Evolutionary conservation across 2,113 vertebrate genomes (phyloP), one percentile per base, ranked within the genome.

Genomic region (Pluvialis apricaria): DNA sequence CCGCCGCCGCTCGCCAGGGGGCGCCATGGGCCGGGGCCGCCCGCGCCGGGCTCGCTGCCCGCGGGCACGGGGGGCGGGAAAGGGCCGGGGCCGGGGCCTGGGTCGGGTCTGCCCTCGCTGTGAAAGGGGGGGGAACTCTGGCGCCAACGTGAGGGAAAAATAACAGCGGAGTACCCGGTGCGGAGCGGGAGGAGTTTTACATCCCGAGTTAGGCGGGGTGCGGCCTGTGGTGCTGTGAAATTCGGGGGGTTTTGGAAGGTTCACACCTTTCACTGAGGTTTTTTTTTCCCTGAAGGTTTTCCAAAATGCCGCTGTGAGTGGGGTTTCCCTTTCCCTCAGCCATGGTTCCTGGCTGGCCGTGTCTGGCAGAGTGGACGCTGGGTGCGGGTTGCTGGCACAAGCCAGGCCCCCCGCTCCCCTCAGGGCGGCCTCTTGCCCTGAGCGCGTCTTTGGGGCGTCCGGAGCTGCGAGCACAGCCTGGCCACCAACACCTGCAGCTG

Each of bases 391-490:
- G 24, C 52, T 36, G 55, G 36, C 32, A n/a, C 18, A 4, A 20
- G 52, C 25, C 60, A 7, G n/a, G 29, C 10, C 32, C 25, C 45
- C 36, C 1, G 2, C 25, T 47, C 14, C 38, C 19, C 49, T 51
- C 5, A 6, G 0, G 3, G 32, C 15, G 1, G 3, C 31, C 18
- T 22, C 38, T 36, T 26, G 36, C 28, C 42, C 5, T 4, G 20
- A 20, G 78, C 3, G 0, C 1, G 1, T 4, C 34, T 15, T 13
- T 38, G 57, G 13, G 60, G 36, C 1, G 2, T 12, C 32, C n/a
- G 3, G 2, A n/a, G 2, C 40, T 2, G 40, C 1, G 2, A 10
- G 25, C 7, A 1, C 40, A 32, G 68, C 49, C 55, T 3, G 49
- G 36, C 29, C 11, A 1, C 9, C 44, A 18, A 5, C n/a, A 0